Conservation (phyloP, 92 coral and sea anemone species). For the Paramuricea clavata region DNA sequence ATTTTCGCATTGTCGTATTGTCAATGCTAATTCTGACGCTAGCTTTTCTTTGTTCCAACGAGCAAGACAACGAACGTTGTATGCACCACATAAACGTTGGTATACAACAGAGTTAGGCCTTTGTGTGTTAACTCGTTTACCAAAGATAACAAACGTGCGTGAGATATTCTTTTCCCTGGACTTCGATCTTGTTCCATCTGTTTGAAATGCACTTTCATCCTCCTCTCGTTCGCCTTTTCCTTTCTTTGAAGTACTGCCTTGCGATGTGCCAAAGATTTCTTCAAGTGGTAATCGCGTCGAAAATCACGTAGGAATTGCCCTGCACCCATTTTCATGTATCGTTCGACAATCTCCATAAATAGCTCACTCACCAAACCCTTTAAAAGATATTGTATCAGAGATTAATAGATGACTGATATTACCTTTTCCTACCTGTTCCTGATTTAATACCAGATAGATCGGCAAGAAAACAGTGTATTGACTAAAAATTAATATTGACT, state of each 20-base stretch:
- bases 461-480: no score
- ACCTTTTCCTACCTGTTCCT: no score
- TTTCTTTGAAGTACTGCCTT: conserved; percentile 36
- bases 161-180: conserved; percentile 7
- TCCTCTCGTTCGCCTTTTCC: conserved; percentile 21
- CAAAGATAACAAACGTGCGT: conserved; percentile 31
- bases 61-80: conserved; percentile 1
- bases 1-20: neutral
- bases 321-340: conserved; percentile 23
- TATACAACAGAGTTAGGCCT: conserved; percentile 40
- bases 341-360: neutral
- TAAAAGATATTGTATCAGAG: conserved; percentile 41
- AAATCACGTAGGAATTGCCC: no score
- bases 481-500: no score
- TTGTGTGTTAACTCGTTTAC: conserved; percentile 20
- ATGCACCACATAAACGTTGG: conserved; percentile 27
- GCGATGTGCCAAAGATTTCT: no score
- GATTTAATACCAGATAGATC: no score
- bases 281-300: no score
- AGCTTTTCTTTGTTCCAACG: conserved; percentile 4
- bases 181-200: conserved; percentile 12
- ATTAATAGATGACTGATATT: neutral
- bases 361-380: conserved; percentile 11
- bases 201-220: neutral
- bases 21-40: neutral